phyloP scores from a whole-genome alignment of 2,888 invertebrate genomes.

The Mythimna pallens region DNA sequence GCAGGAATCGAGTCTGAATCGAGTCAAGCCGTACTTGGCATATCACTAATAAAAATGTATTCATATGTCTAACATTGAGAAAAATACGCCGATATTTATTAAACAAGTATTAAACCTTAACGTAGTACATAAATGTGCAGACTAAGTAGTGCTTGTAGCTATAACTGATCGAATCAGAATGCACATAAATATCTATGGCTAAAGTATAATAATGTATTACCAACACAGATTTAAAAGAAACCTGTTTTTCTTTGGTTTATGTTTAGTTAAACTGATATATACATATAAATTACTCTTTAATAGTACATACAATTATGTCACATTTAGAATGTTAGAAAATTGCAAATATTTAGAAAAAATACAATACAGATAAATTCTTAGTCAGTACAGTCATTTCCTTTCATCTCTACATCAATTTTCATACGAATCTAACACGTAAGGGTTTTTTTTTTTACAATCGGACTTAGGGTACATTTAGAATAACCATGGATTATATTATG shows the following conservation, averaged over 20 bases:
- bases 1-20: no score
- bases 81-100: background rate
- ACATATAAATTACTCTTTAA: conserved; percentile 5
- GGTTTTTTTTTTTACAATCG: conserved; percentile 21
- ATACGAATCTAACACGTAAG: background rate
- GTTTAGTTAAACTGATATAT: background rate
- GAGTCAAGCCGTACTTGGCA: no score
- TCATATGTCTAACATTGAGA: background rate
- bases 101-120: background rate
- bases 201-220: background rate
- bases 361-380: background rate
- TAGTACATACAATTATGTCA: background rate
- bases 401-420: background rate
- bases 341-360: conserved; percentile 7
- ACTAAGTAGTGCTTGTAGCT: no score
- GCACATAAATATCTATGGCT: background rate
- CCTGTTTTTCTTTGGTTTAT: background rate
- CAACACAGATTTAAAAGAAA: background rate
- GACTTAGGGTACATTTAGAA: background rate
- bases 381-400: conserved; percentile 3
- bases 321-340: conserved; percentile 11
- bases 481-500: background rate
- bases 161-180: background rate
- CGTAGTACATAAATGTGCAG: background rate
- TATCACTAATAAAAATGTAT: no score